Conservation (phyloP, 1,140 invertebrate species). For the Drosophila prosaltans region DNA sequence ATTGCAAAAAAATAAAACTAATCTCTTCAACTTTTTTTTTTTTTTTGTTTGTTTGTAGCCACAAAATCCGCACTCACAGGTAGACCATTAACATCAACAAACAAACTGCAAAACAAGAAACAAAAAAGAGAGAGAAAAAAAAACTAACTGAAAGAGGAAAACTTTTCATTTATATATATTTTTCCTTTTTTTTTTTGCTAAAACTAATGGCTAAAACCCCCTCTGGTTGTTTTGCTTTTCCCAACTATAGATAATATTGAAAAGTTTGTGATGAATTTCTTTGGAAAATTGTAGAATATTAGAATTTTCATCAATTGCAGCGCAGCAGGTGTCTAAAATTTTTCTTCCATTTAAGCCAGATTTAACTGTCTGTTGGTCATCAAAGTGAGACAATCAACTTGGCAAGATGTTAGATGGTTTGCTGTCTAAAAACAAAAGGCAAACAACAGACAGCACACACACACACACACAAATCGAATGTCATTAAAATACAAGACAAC, state of each 20-base stretch:
- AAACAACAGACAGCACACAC: conserved; percentile 47
- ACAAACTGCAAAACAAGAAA: conserved; percentile 29
- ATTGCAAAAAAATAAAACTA: neutral
- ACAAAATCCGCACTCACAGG: conserved; percentile 8
- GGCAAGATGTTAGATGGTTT: conserved; percentile 27
- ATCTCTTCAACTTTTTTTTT: conserved; percentile 1
- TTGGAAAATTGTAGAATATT: neutral
- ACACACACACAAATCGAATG: conserved; percentile 67
- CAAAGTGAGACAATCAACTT: conserved; percentile 37
- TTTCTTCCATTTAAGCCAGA: conserved; percentile 42
- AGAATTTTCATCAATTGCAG: conserved; percentile 11
- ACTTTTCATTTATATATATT: conserved; percentile 1
- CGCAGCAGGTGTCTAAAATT: conserved; percentile 37
- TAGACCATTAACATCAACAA: conserved; percentile 14
- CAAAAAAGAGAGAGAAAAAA: neutral
- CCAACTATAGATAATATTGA: neutral
- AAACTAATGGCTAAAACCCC: conserved; percentile 2
- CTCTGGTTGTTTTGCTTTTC: too few relatives aligned
- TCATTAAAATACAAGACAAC: conserved; percentile 62
- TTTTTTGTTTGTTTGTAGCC: neutral
- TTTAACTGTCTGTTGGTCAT: conserved; percentile 66
- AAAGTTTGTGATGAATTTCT: neutral
- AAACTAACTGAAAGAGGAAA: neutral
- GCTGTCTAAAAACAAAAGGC: conserved; percentile 58
- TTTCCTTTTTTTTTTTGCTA: neutral